Evolutionary conservation across 2,797 vertebrate genomes (phyloP).

Genomic region (Limosa lapponica): DNA sequence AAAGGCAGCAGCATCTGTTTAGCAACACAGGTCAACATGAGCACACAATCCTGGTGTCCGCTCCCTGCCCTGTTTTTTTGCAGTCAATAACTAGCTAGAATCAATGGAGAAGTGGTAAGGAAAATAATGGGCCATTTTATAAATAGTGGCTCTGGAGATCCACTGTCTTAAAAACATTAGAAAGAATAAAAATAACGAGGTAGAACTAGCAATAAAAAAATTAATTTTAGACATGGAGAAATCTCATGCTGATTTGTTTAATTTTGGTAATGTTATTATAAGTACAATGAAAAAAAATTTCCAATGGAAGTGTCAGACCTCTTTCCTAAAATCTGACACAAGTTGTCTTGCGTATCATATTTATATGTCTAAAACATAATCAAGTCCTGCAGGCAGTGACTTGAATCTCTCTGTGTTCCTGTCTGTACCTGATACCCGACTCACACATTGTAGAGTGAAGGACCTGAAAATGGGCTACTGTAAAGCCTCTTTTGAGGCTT

Average conservation of each 20-base stretch:
- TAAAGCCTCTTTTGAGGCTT: not conserved
- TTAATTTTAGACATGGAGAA: not conserved
- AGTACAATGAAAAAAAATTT: not conserved
- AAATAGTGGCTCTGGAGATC: not conserved
- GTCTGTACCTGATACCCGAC: not conserved
- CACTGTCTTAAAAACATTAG: not conserved
- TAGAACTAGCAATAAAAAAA: not conserved
- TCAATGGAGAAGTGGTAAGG: not conserved
- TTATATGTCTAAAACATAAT: not conserved
- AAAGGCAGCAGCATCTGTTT: constrained; percentile 12
- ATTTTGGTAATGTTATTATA: not conserved
- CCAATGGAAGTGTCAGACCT: not conserved
- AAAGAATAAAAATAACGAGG: not conserved
- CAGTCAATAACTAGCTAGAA: not conserved
- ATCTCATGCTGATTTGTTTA: not conserved
- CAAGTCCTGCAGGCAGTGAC: not conserved
- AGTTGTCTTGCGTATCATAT: not conserved
- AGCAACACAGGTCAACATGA: not conserved
- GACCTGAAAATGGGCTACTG: not conserved
- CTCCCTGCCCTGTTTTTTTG: not conserved
- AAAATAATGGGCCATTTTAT: not conserved
- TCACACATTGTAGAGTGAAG: not conserved
- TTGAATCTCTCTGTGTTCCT: not conserved
- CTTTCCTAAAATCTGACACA: not conserved
- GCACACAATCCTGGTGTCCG: not conserved